Percentiles rank a stretch among this genome's conserved stretches.
Evolutionary conservation across 2,888 invertebrate genomes (phyloP).

Genomic region (Spicauda simplicius): DNA sequence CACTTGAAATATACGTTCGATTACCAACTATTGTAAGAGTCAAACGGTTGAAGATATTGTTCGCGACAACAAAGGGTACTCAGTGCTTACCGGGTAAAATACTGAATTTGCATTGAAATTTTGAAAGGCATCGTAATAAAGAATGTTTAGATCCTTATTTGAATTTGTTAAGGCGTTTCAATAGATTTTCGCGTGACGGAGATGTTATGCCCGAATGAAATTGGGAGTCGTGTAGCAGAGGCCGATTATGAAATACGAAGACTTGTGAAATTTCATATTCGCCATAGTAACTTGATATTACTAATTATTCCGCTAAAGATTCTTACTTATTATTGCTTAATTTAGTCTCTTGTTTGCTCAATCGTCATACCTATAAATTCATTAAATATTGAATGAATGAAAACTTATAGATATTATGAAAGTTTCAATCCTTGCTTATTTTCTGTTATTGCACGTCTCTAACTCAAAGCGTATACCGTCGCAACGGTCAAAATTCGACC

Average conservation of each 20-base stretch:
- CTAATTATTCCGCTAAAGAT: no score
- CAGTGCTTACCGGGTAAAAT: slow-evolving; percentile 46
- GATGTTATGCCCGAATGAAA: not conserved
- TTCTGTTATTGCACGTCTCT: no score
- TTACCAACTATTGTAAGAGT: slow-evolving; percentile 13
- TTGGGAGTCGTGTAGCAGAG: not conserved
- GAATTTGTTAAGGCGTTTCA: slow-evolving; percentile 31
- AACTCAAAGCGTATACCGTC: no score
- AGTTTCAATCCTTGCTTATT: no score
- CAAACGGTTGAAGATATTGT: slow-evolving; percentile 15
- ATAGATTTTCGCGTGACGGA: slow-evolving; percentile 19
- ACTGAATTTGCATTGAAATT: slow-evolving; percentile 50
- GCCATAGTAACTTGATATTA: no score
- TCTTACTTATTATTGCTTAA: no score
- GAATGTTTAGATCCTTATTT: slow-evolving; percentile 23
- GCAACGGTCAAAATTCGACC: no score
- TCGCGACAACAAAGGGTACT: slow-evolving; percentile 42
- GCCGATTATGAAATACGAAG: not conserved
- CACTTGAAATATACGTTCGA: not conserved
- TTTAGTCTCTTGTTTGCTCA: no score
- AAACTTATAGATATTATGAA: no score
- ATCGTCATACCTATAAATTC: no score
- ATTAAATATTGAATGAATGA: no score
- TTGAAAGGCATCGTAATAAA: slow-evolving; percentile 34
- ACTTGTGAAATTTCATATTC: no score